phyloP scores from a whole-genome alignment of 2,113 vertebrate genomes.

The Pseudonaja textilis region DNA sequence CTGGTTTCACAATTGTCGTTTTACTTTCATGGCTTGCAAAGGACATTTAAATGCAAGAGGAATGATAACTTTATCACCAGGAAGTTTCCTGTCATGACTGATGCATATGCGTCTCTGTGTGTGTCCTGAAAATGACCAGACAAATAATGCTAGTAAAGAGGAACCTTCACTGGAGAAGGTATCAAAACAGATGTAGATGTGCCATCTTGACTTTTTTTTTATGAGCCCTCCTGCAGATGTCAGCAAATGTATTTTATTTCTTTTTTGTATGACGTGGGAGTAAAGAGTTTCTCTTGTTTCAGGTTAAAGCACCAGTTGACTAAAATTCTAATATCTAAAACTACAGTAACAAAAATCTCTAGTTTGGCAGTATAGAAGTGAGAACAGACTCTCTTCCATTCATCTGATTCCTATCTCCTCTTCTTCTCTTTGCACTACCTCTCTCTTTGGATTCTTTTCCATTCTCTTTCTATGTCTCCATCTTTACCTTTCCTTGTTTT shows the following conservation, averaged over 20 bases:
- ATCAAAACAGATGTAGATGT: not conserved
- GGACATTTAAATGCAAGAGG: not conserved
- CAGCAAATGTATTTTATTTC: not conserved
- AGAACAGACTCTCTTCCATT: not conserved
- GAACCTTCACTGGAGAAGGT: not conserved
- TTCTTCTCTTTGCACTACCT: not conserved
- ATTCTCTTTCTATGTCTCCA: not conserved
- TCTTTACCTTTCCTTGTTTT: no score
- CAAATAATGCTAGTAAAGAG: not conserved
- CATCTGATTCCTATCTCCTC: not conserved
- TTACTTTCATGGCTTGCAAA: not conserved
- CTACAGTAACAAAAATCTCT: not conserved
- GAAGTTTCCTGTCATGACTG: not conserved
- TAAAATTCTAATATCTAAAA: not conserved
- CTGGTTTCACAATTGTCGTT: not conserved
- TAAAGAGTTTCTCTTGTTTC: not conserved
- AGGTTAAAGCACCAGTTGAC: not conserved
- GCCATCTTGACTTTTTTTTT: not conserved
- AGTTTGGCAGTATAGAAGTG: not conserved
- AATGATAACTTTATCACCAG: not conserved
- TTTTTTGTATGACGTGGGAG: not conserved
- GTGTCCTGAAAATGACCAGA: not conserved
- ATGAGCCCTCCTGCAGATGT: not conserved
- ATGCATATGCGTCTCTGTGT: not conserved
- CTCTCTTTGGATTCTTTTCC: not conserved